Base-by-base conservation (phyloP, 2,888 invertebrate genomes). In the Linnaemya tessellans region DNA sequence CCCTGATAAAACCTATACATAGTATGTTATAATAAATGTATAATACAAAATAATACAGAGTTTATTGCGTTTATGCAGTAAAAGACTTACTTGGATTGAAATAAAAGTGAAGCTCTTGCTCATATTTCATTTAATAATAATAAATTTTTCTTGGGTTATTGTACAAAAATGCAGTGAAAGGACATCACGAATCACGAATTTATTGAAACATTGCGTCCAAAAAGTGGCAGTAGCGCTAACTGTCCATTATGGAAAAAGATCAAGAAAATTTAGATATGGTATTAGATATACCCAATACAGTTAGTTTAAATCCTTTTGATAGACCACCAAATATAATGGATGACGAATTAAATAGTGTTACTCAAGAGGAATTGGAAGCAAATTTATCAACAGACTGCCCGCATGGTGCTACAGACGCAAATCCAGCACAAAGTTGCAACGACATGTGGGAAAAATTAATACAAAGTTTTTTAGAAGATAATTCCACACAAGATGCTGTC, bases 401-500 rank as follows among this genome's bases (percentile, higher is more conserved):
- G 0, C 18, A 56, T 7, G 58, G 20, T 38, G 38, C 46, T 8
- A 65, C 56, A 30, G 74, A 70, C 60, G 60, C 65, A 41, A 41
- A 43, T 9, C 74, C 64, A 4, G 58, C 25, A 20, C 79, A 75
- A 35, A 75, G 54, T 38, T 56, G 74, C 11, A 70, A 85, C 41
- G 56, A 85, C 60, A 85, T 82, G 74, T 82, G 74, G 82, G 85
- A 85, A 22, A 43, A 82, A 38, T 71, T 85, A 46, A 85, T 85
- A 71, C 75, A 85, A 85, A 85, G 85, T 41, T 75, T 85, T 54
- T 56, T 85, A 49, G 85, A 85, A 54, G 85, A 85, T 43, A 85
- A 82, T 11, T 85, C 85, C 1, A 82, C 82, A 0, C 75, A 85
- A 67, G 85, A 85, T 80, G 85, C 67, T 22, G 38, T 80, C 4